phyloP scores from a whole-genome alignment of 2,113 vertebrate species.

The Anguilla japonica region DNA sequence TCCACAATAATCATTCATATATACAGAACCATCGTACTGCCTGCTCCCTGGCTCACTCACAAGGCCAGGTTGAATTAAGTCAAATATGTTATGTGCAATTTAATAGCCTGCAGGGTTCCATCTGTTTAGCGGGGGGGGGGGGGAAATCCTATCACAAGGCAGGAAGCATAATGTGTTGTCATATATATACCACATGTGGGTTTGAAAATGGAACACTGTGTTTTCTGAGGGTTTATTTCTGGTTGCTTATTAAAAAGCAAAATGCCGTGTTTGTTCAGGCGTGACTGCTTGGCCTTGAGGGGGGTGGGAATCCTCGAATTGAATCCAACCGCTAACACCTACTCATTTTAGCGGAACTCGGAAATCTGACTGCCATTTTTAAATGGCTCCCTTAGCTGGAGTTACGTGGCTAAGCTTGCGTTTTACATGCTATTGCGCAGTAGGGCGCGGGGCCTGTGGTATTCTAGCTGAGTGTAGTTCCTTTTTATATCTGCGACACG shows the following conservation, averaged over 20 bases:
- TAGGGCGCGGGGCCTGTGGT: too few relatives aligned
- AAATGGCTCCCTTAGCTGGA: background rate
- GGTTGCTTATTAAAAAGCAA: background rate
- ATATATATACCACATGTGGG: background rate
- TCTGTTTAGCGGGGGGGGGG: background rate
- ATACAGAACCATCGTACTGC: background rate
- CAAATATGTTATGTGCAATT: background rate
- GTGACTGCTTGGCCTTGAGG: background rate
- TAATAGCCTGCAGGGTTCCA: background rate
- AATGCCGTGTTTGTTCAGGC: background rate
- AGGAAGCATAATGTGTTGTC: background rate
- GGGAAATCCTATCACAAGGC: too few relatives aligned
- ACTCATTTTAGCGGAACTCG: background rate
- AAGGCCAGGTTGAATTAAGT: background rate
- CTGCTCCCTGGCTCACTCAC: background rate
- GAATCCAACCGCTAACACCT: background rate
- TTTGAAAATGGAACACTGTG: background rate
- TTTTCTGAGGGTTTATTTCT: background rate
- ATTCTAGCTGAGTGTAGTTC: too few relatives aligned
- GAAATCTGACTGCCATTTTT: background rate
- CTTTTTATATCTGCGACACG: background rate
- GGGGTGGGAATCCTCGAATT: background rate
- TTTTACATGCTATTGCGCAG: too few relatives aligned
- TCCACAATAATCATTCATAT: background rate
- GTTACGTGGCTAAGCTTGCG: too few relatives aligned